phyloP scores from a whole-genome alignment of 2,113 vertebrate species.

The Poecile atricapillus region DNA sequence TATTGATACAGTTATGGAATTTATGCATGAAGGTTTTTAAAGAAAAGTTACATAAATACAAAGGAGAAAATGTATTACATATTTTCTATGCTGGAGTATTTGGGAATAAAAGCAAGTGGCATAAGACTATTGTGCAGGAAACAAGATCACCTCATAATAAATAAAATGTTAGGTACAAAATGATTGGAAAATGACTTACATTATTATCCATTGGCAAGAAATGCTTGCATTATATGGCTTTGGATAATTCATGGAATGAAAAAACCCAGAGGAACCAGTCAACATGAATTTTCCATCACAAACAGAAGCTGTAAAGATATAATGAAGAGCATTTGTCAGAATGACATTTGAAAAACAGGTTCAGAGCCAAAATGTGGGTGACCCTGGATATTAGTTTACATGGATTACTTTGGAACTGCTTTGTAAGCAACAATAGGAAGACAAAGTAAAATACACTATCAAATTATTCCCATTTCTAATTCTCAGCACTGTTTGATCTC shows the following conservation, averaged over 20 bases:
- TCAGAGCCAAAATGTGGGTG: background rate
- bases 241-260: constrained; percentile 73
- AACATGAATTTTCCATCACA: constrained; percentile 81
- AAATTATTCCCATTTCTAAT: background rate
- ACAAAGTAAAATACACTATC: background rate
- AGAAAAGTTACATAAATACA: background rate
- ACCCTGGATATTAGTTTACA: background rate
- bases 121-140: background rate
- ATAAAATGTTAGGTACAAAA: background rate
- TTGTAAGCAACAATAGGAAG: background rate
- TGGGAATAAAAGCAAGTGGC: background rate
- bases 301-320: constrained; percentile 64
- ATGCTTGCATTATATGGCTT: constrained; percentile 31
- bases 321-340: constrained; percentile 8
- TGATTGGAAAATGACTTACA: constrained; percentile 53
- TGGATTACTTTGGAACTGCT: background rate
- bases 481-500: background rate
- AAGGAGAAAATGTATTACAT: background rate
- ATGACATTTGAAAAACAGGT: background rate
- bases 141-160: background rate
- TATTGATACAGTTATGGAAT: background rate
- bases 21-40: background rate
- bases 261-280: constrained; percentile 70
- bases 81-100: background rate
- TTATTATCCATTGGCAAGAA: constrained; percentile 77